These are phyloP conservation scores for Cecidostiba fungosa DNA, from an alignment of 2,888 invertebrate species.

Conservation along the genomic window DNA sequence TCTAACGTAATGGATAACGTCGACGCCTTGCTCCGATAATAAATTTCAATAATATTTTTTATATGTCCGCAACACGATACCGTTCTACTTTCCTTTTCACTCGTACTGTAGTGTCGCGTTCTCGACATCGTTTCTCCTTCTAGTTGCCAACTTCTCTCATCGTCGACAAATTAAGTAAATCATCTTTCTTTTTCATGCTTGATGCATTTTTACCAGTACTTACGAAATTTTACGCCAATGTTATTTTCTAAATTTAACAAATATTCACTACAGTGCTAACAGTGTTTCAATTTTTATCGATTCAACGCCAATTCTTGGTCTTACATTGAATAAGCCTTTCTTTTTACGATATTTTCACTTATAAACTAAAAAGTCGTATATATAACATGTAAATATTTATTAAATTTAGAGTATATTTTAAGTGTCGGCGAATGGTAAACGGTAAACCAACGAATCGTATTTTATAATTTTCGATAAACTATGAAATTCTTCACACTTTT, in stretches of 20 bases:
- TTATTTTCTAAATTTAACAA: conserved; percentile 38
- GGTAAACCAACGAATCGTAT: conserved; percentile 19
- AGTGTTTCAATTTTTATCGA: not conserved
- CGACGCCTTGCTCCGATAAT: conserved; percentile 62
- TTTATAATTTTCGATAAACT: conserved; percentile 43
- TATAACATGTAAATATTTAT: conserved; percentile 11
- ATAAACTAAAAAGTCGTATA: not conserved
- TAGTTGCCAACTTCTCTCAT: not conserved
- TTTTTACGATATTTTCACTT: not conserved
- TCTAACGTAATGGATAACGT: conserved; percentile 70
- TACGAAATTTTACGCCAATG: conserved; percentile 3
- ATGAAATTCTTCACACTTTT: conserved; percentile 8
- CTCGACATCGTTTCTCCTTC: not conserved
- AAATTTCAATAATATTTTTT: conserved; percentile 59
- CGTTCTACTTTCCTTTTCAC: conserved; percentile 60
- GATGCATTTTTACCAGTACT: not conserved
- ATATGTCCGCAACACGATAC: conserved; percentile 51
- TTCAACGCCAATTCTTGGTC: not conserved
- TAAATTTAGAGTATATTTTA: conserved; percentile 25
- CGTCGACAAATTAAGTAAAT: not conserved
- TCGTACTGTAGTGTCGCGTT: conserved; percentile 18
- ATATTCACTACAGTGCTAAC: not conserved
- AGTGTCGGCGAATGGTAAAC: conserved; percentile 6
- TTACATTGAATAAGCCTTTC: not conserved
- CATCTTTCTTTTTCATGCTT: conserved; percentile 4